Conservation (phyloP, 2,113 vertebrate genomes). For the Dasyurus viverrinus region DNA sequence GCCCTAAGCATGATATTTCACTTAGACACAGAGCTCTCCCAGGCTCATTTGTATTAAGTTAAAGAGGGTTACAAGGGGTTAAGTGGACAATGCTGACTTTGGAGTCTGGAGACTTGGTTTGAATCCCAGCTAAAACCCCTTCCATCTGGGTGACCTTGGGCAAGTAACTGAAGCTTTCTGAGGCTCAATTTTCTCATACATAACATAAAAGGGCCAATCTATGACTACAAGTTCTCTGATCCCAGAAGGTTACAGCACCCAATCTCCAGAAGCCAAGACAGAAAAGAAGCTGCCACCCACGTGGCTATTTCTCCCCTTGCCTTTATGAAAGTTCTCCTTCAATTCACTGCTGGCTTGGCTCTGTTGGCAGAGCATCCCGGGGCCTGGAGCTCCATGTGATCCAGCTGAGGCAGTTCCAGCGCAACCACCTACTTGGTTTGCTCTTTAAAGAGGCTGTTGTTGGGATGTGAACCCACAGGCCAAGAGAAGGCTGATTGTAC, state of each 20-base stretch:
- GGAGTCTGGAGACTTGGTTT: not conserved
- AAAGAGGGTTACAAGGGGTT: not conserved
- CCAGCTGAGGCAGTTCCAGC: not conserved
- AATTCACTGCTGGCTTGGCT: not conserved
- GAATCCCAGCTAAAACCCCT: not conserved
- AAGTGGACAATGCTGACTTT: not conserved
- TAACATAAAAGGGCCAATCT: not conserved
- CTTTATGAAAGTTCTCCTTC: constrained; percentile 11
- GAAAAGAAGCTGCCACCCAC: not conserved
- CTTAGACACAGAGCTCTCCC: not conserved
- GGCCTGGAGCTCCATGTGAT: not conserved
- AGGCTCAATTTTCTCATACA: not conserved
- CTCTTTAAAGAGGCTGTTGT: constrained; percentile 24
- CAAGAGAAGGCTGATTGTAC: not conserved
- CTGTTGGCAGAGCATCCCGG: not conserved
- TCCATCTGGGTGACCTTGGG: not conserved
- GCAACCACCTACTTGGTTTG: not conserved
- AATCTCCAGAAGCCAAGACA: not conserved
- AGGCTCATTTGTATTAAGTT: not conserved
- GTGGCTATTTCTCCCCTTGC: not conserved
- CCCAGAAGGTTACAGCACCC: not conserved
- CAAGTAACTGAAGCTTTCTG: not conserved
- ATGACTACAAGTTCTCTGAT: not conserved
- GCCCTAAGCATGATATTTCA: not conserved
- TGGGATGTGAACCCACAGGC: not conserved